A percentile compares a stretch with the other conserved stretches of the same genome.
phyloP scores from a whole-genome alignment of 1,140 invertebrate genomes.

The Onthophagus taurus region DNA sequence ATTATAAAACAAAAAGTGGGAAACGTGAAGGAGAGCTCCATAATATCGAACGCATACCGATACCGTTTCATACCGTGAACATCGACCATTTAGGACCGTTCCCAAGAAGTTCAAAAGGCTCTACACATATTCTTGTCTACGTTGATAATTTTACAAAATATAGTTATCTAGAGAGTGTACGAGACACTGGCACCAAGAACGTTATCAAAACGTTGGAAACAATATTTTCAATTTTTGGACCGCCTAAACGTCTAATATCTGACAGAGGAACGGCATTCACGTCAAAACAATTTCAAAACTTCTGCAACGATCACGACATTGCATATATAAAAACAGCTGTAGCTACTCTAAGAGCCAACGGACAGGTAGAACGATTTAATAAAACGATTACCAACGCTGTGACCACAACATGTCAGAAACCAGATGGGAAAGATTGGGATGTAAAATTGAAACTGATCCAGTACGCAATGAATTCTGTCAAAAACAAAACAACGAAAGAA shows the following conservation, averaged over 20 bases:
- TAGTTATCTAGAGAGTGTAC: conserved; percentile 14
- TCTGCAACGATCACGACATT: no score
- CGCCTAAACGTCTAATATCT: conserved; percentile 17
- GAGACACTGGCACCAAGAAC: background rate
- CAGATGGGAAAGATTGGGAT: no score
- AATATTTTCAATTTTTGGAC: conserved; percentile 5
- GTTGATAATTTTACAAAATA: conserved; percentile 32
- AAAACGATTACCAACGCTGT: no score
- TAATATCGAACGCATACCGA: background rate
- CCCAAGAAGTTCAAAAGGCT: conserved; percentile 13
- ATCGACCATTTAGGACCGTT: conserved; percentile 20
- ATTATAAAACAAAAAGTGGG: background rate
- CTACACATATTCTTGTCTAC: conserved; percentile 20
- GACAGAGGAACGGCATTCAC: conserved; percentile 23
- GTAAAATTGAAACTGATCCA: no score
- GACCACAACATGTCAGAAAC: no score
- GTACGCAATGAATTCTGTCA: no score
- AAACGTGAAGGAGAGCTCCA: conserved; percentile 1
- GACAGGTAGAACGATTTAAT: no score
- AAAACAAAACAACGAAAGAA: no score
- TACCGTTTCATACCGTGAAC: background rate
- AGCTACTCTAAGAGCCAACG: no score
- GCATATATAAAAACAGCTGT: no score
- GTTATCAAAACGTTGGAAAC: background rate
- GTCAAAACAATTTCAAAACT: conserved; percentile 20